Conservation (phyloP, 2,113 vertebrate genomes). For the Tenrec ecaudatus region DNA sequence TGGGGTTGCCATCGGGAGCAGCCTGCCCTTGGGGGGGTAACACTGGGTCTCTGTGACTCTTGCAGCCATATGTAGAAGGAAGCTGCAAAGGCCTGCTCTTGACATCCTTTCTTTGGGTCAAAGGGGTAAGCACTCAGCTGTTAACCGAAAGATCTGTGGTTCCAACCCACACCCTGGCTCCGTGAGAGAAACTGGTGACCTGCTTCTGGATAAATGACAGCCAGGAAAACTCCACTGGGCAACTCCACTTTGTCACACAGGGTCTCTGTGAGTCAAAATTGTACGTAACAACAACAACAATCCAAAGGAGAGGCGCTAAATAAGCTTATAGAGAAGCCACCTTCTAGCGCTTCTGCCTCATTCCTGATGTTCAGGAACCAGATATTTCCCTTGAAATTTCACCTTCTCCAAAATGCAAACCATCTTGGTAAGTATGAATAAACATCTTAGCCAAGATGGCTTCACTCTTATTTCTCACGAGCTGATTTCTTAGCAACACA, state of each 20-base stretch:
- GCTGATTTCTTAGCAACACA: neutral
- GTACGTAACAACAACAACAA: neutral
- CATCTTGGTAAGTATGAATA: neutral
- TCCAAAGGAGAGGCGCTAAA: neutral
- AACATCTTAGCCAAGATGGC: neutral
- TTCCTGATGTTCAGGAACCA: neutral
- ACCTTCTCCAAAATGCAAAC: neutral
- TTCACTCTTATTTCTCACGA: slow-evolving; percentile 11
- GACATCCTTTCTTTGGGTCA: neutral
- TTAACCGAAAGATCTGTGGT: neutral
- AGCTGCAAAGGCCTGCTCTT: neutral
- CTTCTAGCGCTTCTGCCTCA: neutral
- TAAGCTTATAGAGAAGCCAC: neutral
- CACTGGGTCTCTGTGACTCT: neutral
- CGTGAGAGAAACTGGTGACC: neutral
- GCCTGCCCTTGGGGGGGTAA: neutral
- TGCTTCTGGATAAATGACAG: neutral
- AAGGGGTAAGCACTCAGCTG: neutral
- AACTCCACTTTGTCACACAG: neutral
- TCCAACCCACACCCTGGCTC: neutral
- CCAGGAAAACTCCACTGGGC: neutral
- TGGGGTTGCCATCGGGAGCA: neutral
- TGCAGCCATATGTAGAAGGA: neutral
- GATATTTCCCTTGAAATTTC: neutral
- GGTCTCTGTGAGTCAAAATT: neutral